Evolutionary conservation across 2,888 invertebrate genomes (phyloP), one percentile per base, ranked within the genome.

Genomic region (Pharmacophagus antenor): DNA sequence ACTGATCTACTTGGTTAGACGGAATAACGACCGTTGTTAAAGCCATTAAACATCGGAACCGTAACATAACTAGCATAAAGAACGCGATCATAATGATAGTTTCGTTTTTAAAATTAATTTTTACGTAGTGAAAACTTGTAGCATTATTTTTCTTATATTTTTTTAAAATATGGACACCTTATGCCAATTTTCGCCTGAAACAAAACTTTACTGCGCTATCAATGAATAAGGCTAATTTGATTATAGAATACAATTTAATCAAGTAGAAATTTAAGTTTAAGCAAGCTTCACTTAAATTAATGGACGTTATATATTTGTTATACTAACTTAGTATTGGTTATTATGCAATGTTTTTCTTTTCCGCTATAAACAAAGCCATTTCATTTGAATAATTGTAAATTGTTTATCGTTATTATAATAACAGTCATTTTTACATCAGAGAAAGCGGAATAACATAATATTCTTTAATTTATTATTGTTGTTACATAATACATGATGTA

Each of bases 11-110:
- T 48, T 58, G 21, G 58, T 46, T 50, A 65, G 63, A 58, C 60
- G 67, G 62, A 62, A 62, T 67, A 70, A 70, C 65, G 53, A 59
- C 54, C 64, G 65, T 53, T 62, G 41, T 58, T 20, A 52, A 62
- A 59, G 41, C 50, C 55, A 37, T 56, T 59, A 68, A n/a, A 20
- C 15, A 2, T 20, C 18, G 18, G 6, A 18, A 44, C 15, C 8
- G 8, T 15, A 44, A 27, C 27, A 27, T 27, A 6, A 44, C 42
- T 20, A 3, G 20, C 42, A 17, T 18, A 44, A 5, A 18, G 7
- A 44, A 18, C 10, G 5, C n/a, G n/a, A n/a, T n/a, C n/a, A n/a
- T n/a, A n/a, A n/a, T n/a, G n/a, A n/a, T n/a, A n/a, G n/a, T n/a
- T n/a, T n/a, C n/a, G n/a, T n/a, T n/a, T n/a, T n/a, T n/a, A n/a